phyloP scores from a whole-genome alignment of 2,797 vertebrate genomes.

The Molothrus aeneus region DNA sequence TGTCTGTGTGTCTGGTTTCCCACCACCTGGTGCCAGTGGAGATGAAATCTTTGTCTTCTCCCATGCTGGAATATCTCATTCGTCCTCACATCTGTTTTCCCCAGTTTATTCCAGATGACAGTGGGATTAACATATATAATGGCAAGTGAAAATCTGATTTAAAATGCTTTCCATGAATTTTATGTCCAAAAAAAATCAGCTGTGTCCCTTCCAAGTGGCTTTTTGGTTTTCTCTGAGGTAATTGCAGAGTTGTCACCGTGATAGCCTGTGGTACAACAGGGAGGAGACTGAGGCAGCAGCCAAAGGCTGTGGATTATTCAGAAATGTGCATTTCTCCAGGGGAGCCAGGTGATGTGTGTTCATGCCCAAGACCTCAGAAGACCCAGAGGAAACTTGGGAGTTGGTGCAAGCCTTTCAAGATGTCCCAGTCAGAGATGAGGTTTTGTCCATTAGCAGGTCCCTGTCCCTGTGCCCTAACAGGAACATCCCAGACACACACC shows the following conservation, averaged over 20 bases:
- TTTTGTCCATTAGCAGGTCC: neutral
- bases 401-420: neutral
- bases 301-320: neutral
- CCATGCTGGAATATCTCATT: neutral
- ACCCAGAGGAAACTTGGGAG: neutral
- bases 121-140: constrained; percentile 19
- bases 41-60: neutral
- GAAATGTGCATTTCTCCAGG: neutral
- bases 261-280: neutral
- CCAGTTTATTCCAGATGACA: neutral
- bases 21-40: neutral
- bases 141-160: neutral
- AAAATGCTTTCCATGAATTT: neutral
- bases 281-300: neutral
- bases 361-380: neutral
- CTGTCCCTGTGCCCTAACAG: neutral
- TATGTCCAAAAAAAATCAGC: neutral
- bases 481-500: rapidly evolving
- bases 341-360: neutral
- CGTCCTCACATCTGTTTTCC: constrained; percentile 40
- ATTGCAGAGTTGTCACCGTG: neutral
- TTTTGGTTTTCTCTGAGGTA: neutral
- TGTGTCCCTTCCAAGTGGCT: neutral
- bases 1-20: neutral
- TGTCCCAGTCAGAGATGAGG: rapidly evolving